Conservation (phyloP, 2,888 invertebrate species). For the Odontocolon sp. region DNA sequence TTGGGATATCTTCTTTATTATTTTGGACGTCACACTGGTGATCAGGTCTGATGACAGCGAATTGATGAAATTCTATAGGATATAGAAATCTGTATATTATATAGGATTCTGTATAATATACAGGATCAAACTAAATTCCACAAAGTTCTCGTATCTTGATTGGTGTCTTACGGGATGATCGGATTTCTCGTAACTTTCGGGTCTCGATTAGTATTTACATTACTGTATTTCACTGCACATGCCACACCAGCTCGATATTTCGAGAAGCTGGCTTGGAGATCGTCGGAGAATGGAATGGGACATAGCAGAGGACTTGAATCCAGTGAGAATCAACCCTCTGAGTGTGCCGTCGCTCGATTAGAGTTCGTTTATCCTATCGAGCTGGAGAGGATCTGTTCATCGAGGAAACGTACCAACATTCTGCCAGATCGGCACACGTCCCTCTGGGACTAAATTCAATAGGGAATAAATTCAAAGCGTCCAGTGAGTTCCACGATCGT, state of each 20-base stretch:
- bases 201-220: constrained; percentile 21
- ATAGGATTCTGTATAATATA: too few relatives aligned
- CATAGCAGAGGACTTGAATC: neutral
- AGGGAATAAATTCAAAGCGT: constrained; percentile 27
- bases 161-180: neutral
- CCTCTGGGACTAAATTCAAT: too few relatives aligned
- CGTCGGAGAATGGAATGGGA: neutral
- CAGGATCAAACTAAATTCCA: constrained; percentile 9
- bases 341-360: constrained; percentile 33
- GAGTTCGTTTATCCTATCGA: constrained; percentile 39
- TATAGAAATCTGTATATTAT: too few relatives aligned
- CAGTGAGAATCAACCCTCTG: constrained; percentile 12
- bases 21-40: too few relatives aligned
- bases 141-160: constrained; percentile 3
- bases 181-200: neutral
- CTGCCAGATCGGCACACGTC: neutral
- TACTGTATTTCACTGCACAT: constrained; percentile 26
- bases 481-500: constrained; percentile 16
- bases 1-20: too few relatives aligned
- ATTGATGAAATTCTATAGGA: too few relatives aligned
- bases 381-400: constrained; percentile 18
- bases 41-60: too few relatives aligned
- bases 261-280: neutral
- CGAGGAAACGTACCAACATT: constrained; percentile 16
- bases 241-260: constrained; percentile 12